Percentiles rank a stretch among this genome's conserved stretches.
phyloP scores from a whole-genome alignment of 2,113 vertebrate genomes.

The Sturnus vulgaris region DNA sequence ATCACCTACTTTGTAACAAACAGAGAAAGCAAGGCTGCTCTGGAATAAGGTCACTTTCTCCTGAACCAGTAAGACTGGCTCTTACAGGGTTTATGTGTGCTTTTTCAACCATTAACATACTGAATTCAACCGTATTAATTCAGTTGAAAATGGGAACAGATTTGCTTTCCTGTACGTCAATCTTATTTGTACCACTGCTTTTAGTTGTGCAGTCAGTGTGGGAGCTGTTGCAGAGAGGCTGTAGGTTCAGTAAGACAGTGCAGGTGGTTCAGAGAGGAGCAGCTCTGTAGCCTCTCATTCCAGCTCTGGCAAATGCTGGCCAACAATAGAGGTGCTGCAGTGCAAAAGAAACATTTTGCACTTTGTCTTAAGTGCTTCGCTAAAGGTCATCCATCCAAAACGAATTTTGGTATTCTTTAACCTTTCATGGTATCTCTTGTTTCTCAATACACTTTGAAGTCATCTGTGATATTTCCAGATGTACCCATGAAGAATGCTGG shows the following conservation, averaged over 20 bases:
- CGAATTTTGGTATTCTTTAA: constrained; percentile 1
- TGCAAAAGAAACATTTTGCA: not conserved
- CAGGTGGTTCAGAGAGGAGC: not conserved
- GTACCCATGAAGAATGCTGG: not conserved
- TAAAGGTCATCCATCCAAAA: not conserved
- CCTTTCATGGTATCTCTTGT: not conserved
- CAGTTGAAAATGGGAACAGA: not conserved
- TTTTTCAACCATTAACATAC: not conserved
- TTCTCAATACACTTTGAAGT: not conserved
- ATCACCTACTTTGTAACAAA: not conserved
- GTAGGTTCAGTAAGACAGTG: not conserved
- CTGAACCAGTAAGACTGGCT: not conserved
- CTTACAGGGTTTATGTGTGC: not conserved
- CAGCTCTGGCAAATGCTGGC: not conserved
- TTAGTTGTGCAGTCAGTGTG: not conserved
- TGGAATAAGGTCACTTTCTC: not conserved
- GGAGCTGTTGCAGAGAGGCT: not conserved
- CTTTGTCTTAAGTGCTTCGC: not conserved
- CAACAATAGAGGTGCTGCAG: not conserved
- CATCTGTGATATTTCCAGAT: not conserved
- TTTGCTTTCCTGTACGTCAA: not conserved
- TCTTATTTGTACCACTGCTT: not conserved
- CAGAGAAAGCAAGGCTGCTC: not conserved
- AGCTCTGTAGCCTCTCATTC: not conserved
- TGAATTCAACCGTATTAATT: not conserved